A percentile compares a stretch with the other conserved stretches of the same genome.
phyloP scores from a whole-genome alignment of 2,113 vertebrate genomes.

The Sceloporus undulatus region DNA sequence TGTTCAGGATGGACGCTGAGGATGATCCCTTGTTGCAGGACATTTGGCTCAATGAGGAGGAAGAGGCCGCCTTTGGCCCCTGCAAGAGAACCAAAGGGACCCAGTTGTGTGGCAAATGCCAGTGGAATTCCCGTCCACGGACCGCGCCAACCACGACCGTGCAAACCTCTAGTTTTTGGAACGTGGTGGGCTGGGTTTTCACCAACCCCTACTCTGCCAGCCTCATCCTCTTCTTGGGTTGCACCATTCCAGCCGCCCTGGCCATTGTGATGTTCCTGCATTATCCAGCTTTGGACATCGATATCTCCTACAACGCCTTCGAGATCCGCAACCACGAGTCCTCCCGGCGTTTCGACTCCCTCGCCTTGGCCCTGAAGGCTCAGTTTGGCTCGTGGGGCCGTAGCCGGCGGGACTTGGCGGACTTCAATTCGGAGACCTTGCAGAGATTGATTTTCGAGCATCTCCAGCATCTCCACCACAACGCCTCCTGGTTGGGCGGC shows the following conservation, averaged over 20 bases:
- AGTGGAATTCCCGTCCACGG: constrained; percentile 64
- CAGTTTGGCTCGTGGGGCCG: constrained; percentile 96
- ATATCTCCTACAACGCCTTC: constrained; percentile 97
- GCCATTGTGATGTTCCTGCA: constrained; percentile 92
- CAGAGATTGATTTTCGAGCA: constrained; percentile 87
- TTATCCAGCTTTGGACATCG: constrained; percentile 94
- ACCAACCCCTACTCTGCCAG: constrained; percentile 88
- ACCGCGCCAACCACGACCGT: constrained; percentile 32
- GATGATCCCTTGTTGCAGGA: constrained; percentile 91
- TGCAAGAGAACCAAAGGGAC: constrained; percentile 53
- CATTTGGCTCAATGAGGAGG: constrained; percentile 80
- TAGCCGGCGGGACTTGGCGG: constrained; percentile 87
- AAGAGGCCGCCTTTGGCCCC: constrained; percentile 69
- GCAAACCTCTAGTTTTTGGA: constrained; percentile 81
- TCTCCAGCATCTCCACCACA: constrained; percentile 77
- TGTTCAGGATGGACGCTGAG: constrained; percentile 86
- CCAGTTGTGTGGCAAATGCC: constrained; percentile 69
- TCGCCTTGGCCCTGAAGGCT: constrained; percentile 91
- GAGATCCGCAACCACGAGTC: constrained; percentile 97
- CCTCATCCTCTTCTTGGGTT: constrained; percentile 84
- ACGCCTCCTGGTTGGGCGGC: constrained; percentile 15
- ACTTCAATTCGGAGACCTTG: constrained; percentile 84
- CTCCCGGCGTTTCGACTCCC: constrained; percentile 92
- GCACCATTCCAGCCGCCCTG: constrained; percentile 86
- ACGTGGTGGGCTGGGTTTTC: constrained; percentile 89